These are phyloP conservation scores for Helostoma temminkii DNA, from an alignment of 2,797 vertebrate species.

Conservation along the genomic window DNA sequence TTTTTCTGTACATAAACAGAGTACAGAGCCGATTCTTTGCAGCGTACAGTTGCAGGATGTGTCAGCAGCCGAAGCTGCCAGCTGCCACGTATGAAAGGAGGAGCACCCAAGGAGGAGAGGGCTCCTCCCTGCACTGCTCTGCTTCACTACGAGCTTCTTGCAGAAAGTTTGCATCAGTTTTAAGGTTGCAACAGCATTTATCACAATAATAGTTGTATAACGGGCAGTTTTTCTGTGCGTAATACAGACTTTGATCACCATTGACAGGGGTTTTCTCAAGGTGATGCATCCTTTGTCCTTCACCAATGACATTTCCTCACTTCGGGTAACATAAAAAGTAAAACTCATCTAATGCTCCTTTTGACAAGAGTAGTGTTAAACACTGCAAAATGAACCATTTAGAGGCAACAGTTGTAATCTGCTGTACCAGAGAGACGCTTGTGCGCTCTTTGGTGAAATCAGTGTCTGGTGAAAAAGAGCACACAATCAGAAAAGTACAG, in stretches of 20 bases:
- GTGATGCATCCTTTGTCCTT: not conserved
- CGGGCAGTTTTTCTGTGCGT: accelerated
- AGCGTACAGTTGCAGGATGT: conserved; percentile 10
- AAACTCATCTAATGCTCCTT: not conserved
- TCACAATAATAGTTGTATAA: not conserved
- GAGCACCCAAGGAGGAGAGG: conserved; percentile 41
- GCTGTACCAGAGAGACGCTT: not conserved
- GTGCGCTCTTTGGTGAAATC: not conserved
- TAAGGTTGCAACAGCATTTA: not conserved
- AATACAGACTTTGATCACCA: not conserved
- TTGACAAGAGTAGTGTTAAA: not conserved
- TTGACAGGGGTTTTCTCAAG: not conserved
- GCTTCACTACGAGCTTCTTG: not conserved
- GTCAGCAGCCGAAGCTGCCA: conserved; percentile 1
- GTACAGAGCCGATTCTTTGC: too few relatives aligned
- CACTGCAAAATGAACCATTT: not conserved
- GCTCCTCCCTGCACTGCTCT: conserved; percentile 34
- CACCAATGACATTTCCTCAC: not conserved
- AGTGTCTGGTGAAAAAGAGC: not conserved
- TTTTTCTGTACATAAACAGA: accelerated
- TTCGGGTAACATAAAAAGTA: not conserved
- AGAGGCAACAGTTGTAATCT: not conserved
- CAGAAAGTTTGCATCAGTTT: conserved; percentile 39
- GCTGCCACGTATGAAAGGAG: conserved; percentile 83
- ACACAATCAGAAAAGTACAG: not conserved